Conservation (phyloP, 1,140 invertebrate species). For the Euwallacea similis region DNA sequence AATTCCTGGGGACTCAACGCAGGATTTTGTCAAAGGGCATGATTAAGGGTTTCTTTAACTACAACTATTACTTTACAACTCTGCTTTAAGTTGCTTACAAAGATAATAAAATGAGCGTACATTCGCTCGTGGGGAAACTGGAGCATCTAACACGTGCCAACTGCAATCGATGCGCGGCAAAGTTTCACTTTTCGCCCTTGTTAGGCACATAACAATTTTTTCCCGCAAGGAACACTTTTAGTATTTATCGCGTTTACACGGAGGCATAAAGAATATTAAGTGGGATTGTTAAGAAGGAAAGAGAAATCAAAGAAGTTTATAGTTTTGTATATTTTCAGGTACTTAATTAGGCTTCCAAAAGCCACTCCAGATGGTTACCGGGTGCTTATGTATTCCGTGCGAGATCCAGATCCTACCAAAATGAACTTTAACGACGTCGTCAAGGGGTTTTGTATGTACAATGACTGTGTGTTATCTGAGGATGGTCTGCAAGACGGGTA, state of each 20-base stretch:
- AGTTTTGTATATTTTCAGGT: slow-evolving; percentile 52
- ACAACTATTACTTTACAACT: not conserved
- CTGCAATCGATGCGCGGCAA: too few species aligned
- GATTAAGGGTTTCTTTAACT: slow-evolving; percentile 18
- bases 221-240: too few species aligned
- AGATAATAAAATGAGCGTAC: too few species aligned
- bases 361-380: slow-evolving; percentile 63
- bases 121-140: too few species aligned
- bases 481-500: slow-evolving; percentile 63
- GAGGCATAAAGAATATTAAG: too few species aligned
- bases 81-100: not conserved
- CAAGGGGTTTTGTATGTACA: slow-evolving; percentile 67
- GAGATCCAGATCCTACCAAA: slow-evolving; percentile 62
- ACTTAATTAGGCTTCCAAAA: slow-evolving; percentile 56
- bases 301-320: not conserved
- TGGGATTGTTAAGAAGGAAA: too few species aligned
- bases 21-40: slow-evolving; percentile 24
- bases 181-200: too few species aligned
- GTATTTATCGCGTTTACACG: too few species aligned
- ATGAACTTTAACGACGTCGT: slow-evolving; percentile 63
- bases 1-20: slow-evolving; percentile 27
- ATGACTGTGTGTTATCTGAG: slow-evolving; percentile 64
- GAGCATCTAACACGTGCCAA: too few species aligned
- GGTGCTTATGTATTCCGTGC: slow-evolving; percentile 61
- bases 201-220: too few species aligned